Percentiles rank a stretch among this genome's conserved stretches.
phyloP scores from a whole-genome alignment of 2,113 vertebrate species.

The Phylloscopus trochilus region DNA sequence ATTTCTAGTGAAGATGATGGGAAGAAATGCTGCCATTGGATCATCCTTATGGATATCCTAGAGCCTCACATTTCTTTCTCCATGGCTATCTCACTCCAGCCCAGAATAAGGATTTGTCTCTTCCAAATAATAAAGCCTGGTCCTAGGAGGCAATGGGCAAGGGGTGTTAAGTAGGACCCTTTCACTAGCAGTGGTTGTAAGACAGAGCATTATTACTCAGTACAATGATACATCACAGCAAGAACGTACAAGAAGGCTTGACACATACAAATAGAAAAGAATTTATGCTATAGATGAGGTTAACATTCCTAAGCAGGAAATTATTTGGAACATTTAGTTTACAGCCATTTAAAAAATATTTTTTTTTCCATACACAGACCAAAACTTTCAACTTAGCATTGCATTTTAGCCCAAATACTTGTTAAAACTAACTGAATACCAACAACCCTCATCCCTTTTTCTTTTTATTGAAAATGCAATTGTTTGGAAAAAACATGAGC shows the following conservation, averaged over 20 bases:
- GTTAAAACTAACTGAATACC: neutral
- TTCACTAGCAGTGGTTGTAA: neutral
- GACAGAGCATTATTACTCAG: neutral
- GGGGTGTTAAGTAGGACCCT: neutral
- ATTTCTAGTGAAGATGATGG: neutral
- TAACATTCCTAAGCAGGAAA: neutral
- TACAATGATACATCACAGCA: neutral
- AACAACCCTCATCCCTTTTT: neutral
- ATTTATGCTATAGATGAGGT: neutral
- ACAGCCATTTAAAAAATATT: neutral
- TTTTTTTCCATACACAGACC: neutral
- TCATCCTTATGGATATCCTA: neutral
- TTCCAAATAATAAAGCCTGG: neutral
- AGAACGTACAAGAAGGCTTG: neutral
- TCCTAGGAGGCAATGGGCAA: neutral
- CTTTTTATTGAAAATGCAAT: neutral
- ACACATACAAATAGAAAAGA: neutral
- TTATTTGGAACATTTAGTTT: neutral
- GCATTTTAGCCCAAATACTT: neutral
- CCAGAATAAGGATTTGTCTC: neutral
- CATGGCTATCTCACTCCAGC: neutral
- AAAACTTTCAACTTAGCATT: neutral
- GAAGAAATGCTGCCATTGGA: neutral
- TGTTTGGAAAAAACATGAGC: neutral
- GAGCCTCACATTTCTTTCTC: neutral